Conservation (phyloP, 1,140 invertebrate genomes). For the Dendrolimus punctatus region DNA sequence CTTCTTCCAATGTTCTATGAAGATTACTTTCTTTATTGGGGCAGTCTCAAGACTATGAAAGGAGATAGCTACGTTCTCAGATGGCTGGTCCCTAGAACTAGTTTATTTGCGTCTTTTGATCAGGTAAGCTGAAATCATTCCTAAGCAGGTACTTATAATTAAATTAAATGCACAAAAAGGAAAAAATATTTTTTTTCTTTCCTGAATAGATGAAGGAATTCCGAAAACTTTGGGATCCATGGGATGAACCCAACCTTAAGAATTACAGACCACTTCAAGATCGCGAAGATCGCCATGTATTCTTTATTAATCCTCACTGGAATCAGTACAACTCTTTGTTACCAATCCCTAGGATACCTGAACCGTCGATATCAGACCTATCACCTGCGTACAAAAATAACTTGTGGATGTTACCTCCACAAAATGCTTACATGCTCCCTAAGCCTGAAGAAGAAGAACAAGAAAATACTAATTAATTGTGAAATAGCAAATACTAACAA, state of each 20-base stretch:
- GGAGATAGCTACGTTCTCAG: slow-evolving; percentile 33
- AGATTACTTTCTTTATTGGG: slow-evolving; percentile 82
- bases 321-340: slow-evolving; percentile 60
- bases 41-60: slow-evolving; percentile 52
- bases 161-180: background rate
- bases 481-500: background rate
- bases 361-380: slow-evolving; percentile 43
- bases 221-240: slow-evolving; percentile 52
- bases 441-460: slow-evolving; percentile 15
- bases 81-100: slow-evolving; percentile 45
- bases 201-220: slow-evolving; percentile 69
- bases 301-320: slow-evolving; percentile 64
- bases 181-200: background rate
- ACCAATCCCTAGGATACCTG: slow-evolving; percentile 54
- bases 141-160: background rate
- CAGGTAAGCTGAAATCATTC: slow-evolving; percentile 26
- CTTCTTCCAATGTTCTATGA: slow-evolving; percentile 71
- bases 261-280: slow-evolving; percentile 56
- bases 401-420: slow-evolving; percentile 46
- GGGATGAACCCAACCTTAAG: slow-evolving; percentile 44
- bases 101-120: slow-evolving; percentile 40
- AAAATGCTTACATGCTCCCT: slow-evolving; percentile 42
- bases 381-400: slow-evolving; percentile 40
- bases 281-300: slow-evolving; percentile 37
- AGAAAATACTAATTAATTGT: slow-evolving; percentile 4